Base-by-base conservation (phyloP, 2,113 vertebrate species). In the Lophius piscatorius region DNA sequence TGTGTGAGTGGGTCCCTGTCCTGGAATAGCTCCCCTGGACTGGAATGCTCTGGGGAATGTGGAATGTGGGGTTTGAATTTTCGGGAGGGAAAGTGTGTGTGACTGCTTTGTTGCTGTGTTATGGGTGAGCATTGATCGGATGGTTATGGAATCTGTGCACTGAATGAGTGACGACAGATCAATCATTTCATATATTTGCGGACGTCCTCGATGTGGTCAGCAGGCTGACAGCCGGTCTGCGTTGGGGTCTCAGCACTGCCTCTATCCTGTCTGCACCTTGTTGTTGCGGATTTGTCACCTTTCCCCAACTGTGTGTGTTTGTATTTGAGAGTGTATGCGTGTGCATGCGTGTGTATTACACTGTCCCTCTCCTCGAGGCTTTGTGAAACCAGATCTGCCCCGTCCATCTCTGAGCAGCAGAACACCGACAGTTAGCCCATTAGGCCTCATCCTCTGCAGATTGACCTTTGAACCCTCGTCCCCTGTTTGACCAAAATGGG, bases 1-100 rank as follows among this genome's bases (percentile, higher is more conserved):
- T 54, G 31, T 48, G 63, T 29, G 34, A 40, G 58, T 40, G 41
- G 55, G 9, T 41, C 63, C 56, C 49, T 70, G 76, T 82, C 88
- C 87, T 87, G 90, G 87, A 90, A 91, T 91, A 92, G 87, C 84
- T 90, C 76, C 38, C 21, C 54, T 75, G 70, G 74, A 60, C 85
- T 86, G 90, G 86, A 89, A 90, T 89, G 75, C 81, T 81, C 60
- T 63, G 45, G 56, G 61, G 78, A 89, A 86, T 91, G 82, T 78
- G 55, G 17, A 35, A 33, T 24, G 10, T 35, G 29, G 46, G 47
- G 74, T 78, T 70, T 81, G 72, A 75, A 67, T 59, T 75, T 74
- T 62, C 16, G 5, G 51, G 31, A 76, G 38, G 63, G 50, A 48
- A 66, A 59, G 39, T 54, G 35, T 51, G 50, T 52, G 47, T 39